Evolutionary conservation across 2,113 vertebrate genomes (phyloP).

Genomic region (Phycodurus eques): DNA sequence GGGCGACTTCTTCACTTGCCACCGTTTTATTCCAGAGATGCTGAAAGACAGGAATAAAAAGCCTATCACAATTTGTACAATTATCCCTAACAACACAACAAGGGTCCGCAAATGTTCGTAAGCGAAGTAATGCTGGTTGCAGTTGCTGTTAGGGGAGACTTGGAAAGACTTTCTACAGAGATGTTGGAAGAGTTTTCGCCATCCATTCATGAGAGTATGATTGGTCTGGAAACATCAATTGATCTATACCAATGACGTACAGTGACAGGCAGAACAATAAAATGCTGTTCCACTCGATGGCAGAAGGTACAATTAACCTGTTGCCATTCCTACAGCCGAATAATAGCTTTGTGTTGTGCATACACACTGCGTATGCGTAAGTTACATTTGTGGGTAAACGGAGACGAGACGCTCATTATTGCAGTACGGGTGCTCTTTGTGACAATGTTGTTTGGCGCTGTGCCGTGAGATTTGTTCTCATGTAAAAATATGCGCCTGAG

Average conservation of each 20-base stretch:
- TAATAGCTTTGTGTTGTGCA: not conserved
- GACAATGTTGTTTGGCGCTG: not conserved
- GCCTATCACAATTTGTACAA: not conserved
- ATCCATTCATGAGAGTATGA: not conserved
- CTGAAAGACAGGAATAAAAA: constrained; percentile 54
- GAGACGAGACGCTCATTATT: not conserved
- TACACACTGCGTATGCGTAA: not conserved
- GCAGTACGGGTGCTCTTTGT: not conserved
- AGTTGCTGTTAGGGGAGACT: no score
- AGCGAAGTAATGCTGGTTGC: no score
- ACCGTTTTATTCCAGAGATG: constrained; percentile 53
- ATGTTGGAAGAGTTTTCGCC: not conserved
- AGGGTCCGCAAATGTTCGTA: not conserved
- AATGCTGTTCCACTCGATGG: no score
- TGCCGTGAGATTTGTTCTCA: not conserved
- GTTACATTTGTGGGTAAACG: not conserved
- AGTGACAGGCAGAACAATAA: not conserved
- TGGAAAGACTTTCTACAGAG: no score
- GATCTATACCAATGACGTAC: not conserved
- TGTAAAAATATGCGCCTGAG: not conserved
- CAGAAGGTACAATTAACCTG: not conserved
- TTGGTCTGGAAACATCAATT: not conserved
- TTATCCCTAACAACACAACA: not conserved
- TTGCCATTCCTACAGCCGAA: not conserved
- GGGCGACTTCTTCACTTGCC: constrained; percentile 41